These are phyloP conservation scores for Halichondria panicea DNA, from an alignment of 37 sponge, comb jelly and placozoan species.

Conservation along the genomic window DNA sequence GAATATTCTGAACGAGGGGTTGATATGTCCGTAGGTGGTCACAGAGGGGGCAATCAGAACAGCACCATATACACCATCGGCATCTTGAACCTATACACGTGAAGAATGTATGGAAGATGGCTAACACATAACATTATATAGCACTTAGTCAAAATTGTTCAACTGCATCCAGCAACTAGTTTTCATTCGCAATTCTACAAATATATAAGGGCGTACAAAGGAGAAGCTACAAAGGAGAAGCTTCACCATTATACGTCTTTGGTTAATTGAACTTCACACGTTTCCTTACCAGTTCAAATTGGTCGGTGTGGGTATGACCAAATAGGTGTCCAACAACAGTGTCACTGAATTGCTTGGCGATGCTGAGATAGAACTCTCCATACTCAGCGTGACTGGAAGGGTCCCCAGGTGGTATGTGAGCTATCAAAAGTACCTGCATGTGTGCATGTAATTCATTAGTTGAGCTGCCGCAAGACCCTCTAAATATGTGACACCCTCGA, in stretches of 20 bases:
- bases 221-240: too few species aligned
- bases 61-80: conserved; percentile 54
- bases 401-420: conserved; percentile 79
- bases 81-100: conserved; percentile 45
- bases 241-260: background rate
- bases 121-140: background rate
- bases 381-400: conserved; percentile 19
- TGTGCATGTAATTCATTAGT: background rate
- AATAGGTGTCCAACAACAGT: conserved; percentile 72
- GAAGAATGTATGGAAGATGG: background rate
- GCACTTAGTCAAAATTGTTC: too few species aligned
- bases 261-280: background rate
- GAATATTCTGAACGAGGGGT: conserved; percentile 76
- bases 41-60: conserved; percentile 73
- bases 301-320: conserved; percentile 82
- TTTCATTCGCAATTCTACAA: too few species aligned
- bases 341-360: conserved; percentile 42
- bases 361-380: conserved; percentile 62
- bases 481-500: background rate
- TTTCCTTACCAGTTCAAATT: conserved; percentile 60
- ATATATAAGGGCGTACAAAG: too few species aligned
- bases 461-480: background rate
- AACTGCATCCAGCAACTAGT: too few species aligned
- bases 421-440: conserved; percentile 63
- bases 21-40: conserved; percentile 50